Evolutionary conservation across 2,888 invertebrate genomes (phyloP).

Genomic region (Harpalus rufipes): DNA sequence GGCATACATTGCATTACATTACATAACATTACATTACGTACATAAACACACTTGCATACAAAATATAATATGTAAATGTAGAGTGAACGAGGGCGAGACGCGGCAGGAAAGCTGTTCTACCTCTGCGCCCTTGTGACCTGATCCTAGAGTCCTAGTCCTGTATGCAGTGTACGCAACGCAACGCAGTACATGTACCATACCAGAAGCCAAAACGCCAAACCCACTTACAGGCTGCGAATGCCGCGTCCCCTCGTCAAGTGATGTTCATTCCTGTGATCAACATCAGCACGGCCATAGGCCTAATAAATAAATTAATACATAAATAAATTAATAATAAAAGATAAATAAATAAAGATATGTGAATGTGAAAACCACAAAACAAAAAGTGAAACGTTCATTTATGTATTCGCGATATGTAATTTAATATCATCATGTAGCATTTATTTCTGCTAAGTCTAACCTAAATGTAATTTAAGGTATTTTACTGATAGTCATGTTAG

Average conservation of each 20-base stretch:
- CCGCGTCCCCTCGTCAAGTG: slow-evolving; percentile 70
- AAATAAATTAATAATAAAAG: slow-evolving; percentile 62
- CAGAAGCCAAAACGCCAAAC: slow-evolving; percentile 3
- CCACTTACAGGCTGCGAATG: not conserved
- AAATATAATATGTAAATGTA: slow-evolving; percentile 56
- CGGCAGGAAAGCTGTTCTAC: slow-evolving; percentile 15
- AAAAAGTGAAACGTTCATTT: slow-evolving; percentile 60
- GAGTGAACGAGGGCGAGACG: slow-evolving; percentile 42
- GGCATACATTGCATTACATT: slow-evolving; percentile 11
- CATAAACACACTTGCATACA: slow-evolving; percentile 54
- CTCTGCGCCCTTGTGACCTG: slow-evolving; percentile 15
- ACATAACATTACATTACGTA: not conserved
- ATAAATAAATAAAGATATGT: slow-evolving; percentile 58
- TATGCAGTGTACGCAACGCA: too few relatives aligned
- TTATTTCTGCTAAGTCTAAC: slow-evolving; percentile 67
- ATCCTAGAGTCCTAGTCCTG: slow-evolving; percentile 18
- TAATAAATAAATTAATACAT: slow-evolving; percentile 58
- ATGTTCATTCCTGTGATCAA: slow-evolving; percentile 77
- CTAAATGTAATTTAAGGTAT: slow-evolving; percentile 67
- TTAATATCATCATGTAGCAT: slow-evolving; percentile 68
- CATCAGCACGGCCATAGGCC: slow-evolving; percentile 72
- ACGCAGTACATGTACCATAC: not conserved
- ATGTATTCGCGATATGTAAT: slow-evolving; percentile 66
- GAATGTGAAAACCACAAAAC: slow-evolving; percentile 64
- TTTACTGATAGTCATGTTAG: slow-evolving; percentile 72